Conservation (phyloP, 1,140 invertebrate species). For the Medauroidea extradentata region DNA sequence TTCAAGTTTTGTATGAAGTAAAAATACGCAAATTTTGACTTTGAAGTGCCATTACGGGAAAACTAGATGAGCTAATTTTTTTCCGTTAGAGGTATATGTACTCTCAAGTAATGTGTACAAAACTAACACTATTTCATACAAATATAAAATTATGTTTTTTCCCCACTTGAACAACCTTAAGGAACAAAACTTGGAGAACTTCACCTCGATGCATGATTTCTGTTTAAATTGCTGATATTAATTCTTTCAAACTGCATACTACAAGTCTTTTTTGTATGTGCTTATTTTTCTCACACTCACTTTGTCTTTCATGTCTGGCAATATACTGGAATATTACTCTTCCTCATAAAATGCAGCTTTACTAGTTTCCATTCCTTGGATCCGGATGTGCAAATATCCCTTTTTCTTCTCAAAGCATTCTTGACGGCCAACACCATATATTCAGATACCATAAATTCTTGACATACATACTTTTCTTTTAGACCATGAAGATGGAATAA, state of each 20-base stretch:
- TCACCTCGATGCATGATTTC: background rate
- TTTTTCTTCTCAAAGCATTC: slow-evolving; percentile 12
- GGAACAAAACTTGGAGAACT: slow-evolving; percentile 14
- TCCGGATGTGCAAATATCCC: slow-evolving; percentile 12
- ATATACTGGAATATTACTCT: slow-evolving; percentile 15
- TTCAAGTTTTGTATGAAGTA: too few species aligned
- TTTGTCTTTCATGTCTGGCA: slow-evolving; percentile 10
- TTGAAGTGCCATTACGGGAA: too few species aligned
- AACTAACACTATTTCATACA: too few species aligned
- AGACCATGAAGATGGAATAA: slow-evolving; percentile 14
- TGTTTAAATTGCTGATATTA: slow-evolving; percentile 1
- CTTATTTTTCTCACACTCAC: background rate
- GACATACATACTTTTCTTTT: slow-evolving; percentile 1
- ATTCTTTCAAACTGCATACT: slow-evolving; percentile 6
- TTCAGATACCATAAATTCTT: slow-evolving; percentile 3
- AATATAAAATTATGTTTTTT: too few species aligned
- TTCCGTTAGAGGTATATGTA: too few species aligned
- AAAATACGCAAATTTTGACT: too few species aligned
- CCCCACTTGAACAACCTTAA: too few species aligned
- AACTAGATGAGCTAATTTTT: too few species aligned
- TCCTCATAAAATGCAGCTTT: slow-evolving; percentile 18
- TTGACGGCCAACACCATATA: slow-evolving; percentile 5
- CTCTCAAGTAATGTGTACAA: too few species aligned
- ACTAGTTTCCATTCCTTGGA: slow-evolving; percentile 12
- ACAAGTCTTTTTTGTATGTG: background rate